Base-by-base conservation (phyloP, 1,140 invertebrate species). In the Drosophila aff. region DNA sequence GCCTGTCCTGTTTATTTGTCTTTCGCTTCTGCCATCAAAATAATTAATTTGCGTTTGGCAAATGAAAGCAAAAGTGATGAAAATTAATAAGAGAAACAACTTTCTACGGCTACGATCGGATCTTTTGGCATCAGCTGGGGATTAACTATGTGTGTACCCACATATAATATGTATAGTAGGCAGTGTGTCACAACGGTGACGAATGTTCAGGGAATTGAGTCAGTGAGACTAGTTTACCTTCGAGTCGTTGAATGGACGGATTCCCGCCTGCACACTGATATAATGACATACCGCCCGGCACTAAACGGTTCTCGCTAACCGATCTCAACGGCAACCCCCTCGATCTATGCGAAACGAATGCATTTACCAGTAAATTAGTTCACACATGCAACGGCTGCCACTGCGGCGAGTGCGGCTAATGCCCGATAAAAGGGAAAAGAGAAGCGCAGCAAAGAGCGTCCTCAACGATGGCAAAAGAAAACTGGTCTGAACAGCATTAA, bases 401-500 rank as follows among this genome's bases (percentile, higher is more conserved):
- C 38, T 21, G 53, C 31, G 31, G 53, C 31, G 31, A 55, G 10
- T 40, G 67, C 66, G 67, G 66, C 58, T 75, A 74, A 57, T 74
- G 72, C 52, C 58, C 59, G 72, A 75, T 74, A 75, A 75, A 75
- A 75, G 58, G 71, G 49, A 38, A 61, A 75, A 75, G 52, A 62
- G 49, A n/a, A 3, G 33, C 41, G 68, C 47, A 10, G 52, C 21
- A 43, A 59, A 50, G 46, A 43, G 53, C 55, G 41, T 43, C 60
- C 23, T 58, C 41, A 38, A 38, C 31, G 21, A 47, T n/a, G 43
- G 57, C 33, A 15, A 53, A 64, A 63, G 64, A 82, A 87, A 87
- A 87, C 83, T 80, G 85, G 83, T 86, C 79, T 86, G 62, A 82
- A 77, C 83, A 82, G 81, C 76, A 79, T 79, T 86, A 52, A 68